Evolutionary conservation across 92 coral and sea anemone species (phyloP).

Genomic region (Pocillopora meandrina): DNA sequence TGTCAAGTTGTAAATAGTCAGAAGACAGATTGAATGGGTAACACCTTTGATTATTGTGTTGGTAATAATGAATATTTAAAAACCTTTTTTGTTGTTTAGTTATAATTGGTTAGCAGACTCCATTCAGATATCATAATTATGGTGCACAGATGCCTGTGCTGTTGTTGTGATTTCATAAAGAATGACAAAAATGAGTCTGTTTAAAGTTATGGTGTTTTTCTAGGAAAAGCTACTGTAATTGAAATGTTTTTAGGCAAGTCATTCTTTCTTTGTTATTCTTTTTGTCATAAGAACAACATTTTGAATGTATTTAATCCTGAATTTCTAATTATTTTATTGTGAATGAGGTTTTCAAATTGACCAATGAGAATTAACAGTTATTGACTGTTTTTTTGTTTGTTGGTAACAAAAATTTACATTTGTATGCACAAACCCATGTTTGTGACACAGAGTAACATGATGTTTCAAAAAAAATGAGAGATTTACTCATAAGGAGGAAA

Average conservation of each 20-base stretch:
- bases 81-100: background rate
- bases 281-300: background rate
- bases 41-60: background rate
- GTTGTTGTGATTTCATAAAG: background rate
- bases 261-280: too few relatives aligned
- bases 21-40: conserved; percentile 14
- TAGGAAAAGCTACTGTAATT: too few relatives aligned
- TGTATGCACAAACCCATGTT: background rate
- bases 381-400: conserved; percentile 7
- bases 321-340: background rate
- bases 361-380: background rate
- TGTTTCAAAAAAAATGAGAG: background rate
- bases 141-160: background rate
- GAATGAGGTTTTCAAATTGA: background rate
- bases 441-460: background rate
- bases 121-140: background rate
- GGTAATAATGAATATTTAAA: conserved; percentile 7
- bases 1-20: background rate
- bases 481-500: background rate
- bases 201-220: too few relatives aligned
- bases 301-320: background rate
- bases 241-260: too few relatives aligned
- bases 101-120: background rate
- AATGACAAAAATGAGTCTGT: too few relatives aligned
- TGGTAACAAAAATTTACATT: background rate